Percentiles rank a stretch among this genome's conserved stretches.
Evolutionary conservation across 2,113 vertebrate genomes (phyloP).

Genomic region (Morone saxatilis): DNA sequence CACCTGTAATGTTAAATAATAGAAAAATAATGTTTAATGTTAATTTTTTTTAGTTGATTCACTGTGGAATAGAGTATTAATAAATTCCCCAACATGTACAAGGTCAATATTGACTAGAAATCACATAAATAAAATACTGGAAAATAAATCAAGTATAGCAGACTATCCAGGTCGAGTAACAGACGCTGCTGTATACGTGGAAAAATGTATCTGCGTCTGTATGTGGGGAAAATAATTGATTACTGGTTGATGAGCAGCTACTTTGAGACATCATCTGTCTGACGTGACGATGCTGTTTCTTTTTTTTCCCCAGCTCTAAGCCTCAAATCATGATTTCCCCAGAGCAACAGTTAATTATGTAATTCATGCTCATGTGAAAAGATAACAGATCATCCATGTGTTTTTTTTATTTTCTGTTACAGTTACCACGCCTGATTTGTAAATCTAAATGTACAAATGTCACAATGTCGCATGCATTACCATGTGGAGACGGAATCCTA

Average conservation of each 20-base stretch:
- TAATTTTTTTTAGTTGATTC: too few species aligned
- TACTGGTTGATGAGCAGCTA: conserved; percentile 58
- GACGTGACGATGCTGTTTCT: conserved; percentile 28
- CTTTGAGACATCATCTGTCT: conserved; percentile 58
- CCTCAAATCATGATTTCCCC: conserved; percentile 78
- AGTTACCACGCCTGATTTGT: neutral
- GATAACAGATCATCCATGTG: conserved; percentile 56
- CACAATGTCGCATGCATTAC: neutral
- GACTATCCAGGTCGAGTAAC: too few species aligned
- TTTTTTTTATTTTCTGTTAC: conserved; percentile 32
- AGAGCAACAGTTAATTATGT: conserved; percentile 72
- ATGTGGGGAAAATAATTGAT: conserved; percentile 40
- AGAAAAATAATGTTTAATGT: neutral
- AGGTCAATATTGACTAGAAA: neutral
- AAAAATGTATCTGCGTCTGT: conserved; percentile 4
- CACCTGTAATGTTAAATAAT: neutral
- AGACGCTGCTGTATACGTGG: neutral
- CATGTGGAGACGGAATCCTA: conserved; percentile 10
- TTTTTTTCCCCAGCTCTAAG: conserved; percentile 46
- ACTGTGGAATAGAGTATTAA: too few species aligned
- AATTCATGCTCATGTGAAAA: conserved; percentile 63
- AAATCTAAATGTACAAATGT: neutral
- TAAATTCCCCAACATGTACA: neutral
- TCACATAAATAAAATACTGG: neutral
- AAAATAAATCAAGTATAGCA: conserved; percentile 1